Evolutionary conservation across 2,888 invertebrate genomes (phyloP).

Genomic region (Troilus luridus): DNA sequence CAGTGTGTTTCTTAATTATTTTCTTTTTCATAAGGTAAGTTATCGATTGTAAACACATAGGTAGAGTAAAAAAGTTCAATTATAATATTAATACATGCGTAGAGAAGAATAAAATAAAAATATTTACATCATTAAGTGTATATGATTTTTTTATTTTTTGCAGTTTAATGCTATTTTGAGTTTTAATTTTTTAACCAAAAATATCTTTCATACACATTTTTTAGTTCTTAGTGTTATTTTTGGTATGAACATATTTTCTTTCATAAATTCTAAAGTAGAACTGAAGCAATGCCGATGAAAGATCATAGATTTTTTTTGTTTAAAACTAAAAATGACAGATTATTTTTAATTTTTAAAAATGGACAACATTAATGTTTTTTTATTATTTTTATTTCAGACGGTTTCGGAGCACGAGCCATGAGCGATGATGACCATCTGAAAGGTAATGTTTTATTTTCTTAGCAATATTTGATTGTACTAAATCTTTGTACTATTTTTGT

Average conservation of each 20-base stretch:
- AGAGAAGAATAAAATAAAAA: neutral
- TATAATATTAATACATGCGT: neutral
- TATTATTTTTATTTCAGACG: neutral
- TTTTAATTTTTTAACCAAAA: too few relatives aligned
- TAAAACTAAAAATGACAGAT: too few relatives aligned
- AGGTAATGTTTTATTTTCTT: neutral
- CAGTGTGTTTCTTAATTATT: neutral
- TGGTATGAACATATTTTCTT: too few relatives aligned
- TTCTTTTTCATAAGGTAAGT: neutral
- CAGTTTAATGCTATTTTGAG: too few relatives aligned
- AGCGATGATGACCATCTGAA: conserved; percentile 6
- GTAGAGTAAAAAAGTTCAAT: neutral
- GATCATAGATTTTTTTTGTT: too few relatives aligned
- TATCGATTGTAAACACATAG: neutral
- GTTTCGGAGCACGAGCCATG: neutral
- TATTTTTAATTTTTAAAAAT: neutral
- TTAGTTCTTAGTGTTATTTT: too few relatives aligned
- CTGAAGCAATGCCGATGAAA: too few relatives aligned
- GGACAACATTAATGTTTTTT: neutral
- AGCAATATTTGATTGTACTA: neutral
- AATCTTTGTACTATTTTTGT: neutral
- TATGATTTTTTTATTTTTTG: neutral
- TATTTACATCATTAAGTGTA: neutral
- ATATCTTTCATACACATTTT: too few relatives aligned
- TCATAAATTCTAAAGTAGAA: too few relatives aligned